phyloP scores from a whole-genome alignment of 1,140 invertebrate genomes.

The Trachymyrmex cornetzi region DNA sequence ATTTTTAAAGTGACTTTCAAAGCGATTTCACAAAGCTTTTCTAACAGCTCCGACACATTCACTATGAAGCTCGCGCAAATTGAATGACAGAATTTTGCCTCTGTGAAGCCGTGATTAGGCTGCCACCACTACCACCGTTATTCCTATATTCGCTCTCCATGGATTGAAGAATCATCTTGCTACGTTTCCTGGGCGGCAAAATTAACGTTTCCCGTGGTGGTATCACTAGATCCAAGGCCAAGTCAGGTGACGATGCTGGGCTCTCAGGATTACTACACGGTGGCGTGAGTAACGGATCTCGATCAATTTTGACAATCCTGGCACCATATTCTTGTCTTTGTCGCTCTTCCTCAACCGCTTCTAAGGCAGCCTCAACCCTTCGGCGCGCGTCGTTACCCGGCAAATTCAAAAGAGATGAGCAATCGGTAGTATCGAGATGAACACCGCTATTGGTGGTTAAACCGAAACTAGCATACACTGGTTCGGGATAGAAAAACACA shows the following conservation, averaged over 20 bases:
- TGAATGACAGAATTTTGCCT: conserved; percentile 93
- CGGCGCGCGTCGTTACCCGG: conserved; percentile 90
- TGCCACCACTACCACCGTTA: conserved; percentile 72
- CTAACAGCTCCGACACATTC: not conserved
- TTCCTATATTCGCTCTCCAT: conserved; percentile 87
- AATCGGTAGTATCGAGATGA: conserved; percentile 74
- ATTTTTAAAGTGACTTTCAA: not conserved
- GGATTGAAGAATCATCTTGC: conserved; percentile 92
- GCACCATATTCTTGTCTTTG: conserved; percentile 65
- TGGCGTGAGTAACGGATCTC: conserved; percentile 88
- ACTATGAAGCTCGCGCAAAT: conserved; percentile 91
- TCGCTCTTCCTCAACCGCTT: conserved; percentile 86
- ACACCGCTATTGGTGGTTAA: conserved; percentile 73
- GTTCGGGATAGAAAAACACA: conserved; percentile 80
- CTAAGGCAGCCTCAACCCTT: conserved; percentile 91
- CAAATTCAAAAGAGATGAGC: conserved; percentile 80
- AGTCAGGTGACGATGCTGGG: conserved; percentile 88
- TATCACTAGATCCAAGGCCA: conserved; percentile 87
- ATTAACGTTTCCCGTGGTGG: conserved; percentile 89
- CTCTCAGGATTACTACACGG: conserved; percentile 89
- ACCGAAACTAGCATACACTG: conserved; percentile 70
- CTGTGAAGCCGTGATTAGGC: conserved; percentile 83
- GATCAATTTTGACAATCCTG: conserved; percentile 69
- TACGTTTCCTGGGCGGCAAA: conserved; percentile 92
- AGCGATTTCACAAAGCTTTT: not conserved